Evolutionary conservation across 92 coral and sea anemone species (phyloP), one percentile per base, ranked within the genome.

Genomic region (Virgularia gustaviana): DNA sequence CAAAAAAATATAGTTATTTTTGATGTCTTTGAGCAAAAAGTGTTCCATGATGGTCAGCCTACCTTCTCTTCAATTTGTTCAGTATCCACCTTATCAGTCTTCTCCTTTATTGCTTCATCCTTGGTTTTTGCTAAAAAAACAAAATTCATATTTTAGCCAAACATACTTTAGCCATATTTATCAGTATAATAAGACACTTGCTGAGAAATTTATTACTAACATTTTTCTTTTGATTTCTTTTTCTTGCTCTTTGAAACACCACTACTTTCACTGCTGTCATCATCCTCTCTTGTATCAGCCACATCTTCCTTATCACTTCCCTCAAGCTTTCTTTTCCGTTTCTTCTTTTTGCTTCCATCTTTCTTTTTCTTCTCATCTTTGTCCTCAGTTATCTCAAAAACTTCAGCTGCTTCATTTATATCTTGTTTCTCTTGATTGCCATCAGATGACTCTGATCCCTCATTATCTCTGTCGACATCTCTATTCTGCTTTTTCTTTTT

Each of bases 401-500:
- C 3, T 47, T 52, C 31, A 52, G 28, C 29, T 15, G 3, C 58
- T 19, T 47, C n/a, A 6, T 22, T 22, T 22, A 3, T 52, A 2
- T 12, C 31, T 52, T 52, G 29, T 52, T 16, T 39, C 45, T 7
- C 8, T 39, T 39, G 8, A 39, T 39, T 39, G 15, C 8, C 8
- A 39, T 15, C 45, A 39, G 29, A 52, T n/a, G 15, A 5, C 58
- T 12, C 30, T 22, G 3, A 12, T 15, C 30, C 30, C 31, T 52
- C 22, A 4, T 47, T 47, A 25, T 15, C 55, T 3, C 20, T 47
- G 15, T 47, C 58, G 5, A 7, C 31, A 12, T 52, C 29, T 2
- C 29, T 64, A 32, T 64, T 64, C 20, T n/a, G 4, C 42, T 39
- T 38, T 39, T 64, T 64, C 47, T 41, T 64, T 64, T 39, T 64